These are phyloP conservation scores for Pantherophis alleghaniensis DNA, from an alignment of 2,797 vertebrate species.

Conservation along the genomic window DNA sequence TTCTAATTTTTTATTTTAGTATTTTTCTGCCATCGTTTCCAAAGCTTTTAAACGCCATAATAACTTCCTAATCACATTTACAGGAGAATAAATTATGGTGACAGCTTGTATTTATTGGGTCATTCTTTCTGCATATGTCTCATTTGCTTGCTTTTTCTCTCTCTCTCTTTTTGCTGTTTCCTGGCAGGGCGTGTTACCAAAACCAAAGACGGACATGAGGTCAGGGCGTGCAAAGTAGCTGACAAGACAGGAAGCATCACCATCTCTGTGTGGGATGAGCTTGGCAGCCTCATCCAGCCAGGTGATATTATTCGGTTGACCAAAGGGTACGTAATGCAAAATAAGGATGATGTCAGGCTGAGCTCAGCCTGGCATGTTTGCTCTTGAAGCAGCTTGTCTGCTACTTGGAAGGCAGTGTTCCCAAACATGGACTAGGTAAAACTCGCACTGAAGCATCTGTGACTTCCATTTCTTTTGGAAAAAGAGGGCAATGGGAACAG, in stretches of 20 bases:
- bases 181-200: constrained; percentile 91
- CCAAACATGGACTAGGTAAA: not conserved
- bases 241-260: constrained; percentile 97
- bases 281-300: constrained; percentile 92
- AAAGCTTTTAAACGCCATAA: not conserved
- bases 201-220: constrained; percentile 98
- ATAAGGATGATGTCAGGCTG: not conserved
- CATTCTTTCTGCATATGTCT: too few relatives aligned
- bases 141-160: not conserved
- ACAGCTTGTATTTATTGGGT: not conserved
- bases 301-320: constrained; percentile 97
- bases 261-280: constrained; percentile 97
- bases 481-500: not conserved
- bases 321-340: constrained; percentile 82
- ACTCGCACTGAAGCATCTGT: not conserved
- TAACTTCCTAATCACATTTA: not conserved
- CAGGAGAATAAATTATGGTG: too few relatives aligned
- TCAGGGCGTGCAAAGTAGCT: constrained; percentile 95
- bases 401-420: not conserved
- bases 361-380: not conserved
- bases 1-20: not conserved
- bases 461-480: not conserved
- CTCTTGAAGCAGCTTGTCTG: not conserved
- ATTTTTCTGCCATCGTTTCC: not conserved
- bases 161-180: constrained; percentile 30